Conservation (phyloP, 2,113 vertebrate species). For the Ctenodactylus gundi region DNA sequence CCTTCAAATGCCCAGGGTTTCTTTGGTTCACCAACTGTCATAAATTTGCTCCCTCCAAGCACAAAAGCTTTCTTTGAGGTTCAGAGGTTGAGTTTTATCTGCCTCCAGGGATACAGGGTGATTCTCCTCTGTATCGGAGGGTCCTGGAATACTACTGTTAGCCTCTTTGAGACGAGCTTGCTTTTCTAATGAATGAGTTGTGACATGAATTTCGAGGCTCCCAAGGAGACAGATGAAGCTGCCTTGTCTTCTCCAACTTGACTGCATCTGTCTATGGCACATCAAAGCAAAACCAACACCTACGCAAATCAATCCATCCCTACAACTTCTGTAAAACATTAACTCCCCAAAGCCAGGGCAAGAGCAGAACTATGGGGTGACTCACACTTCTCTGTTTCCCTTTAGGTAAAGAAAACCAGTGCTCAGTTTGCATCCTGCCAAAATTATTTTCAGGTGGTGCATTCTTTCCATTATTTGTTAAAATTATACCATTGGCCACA, state of each 20-base stretch:
- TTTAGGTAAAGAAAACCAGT: slow-evolving; percentile 71
- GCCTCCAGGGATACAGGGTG: slow-evolving; percentile 66
- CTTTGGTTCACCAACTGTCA: slow-evolving; percentile 56
- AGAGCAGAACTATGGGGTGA: neutral
- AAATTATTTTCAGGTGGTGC: slow-evolving; percentile 75
- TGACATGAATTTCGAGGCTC: slow-evolving; percentile 74
- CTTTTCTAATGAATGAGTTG: slow-evolving; percentile 84
- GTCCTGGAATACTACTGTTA: slow-evolving; percentile 59
- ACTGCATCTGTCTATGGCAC: slow-evolving; percentile 61
- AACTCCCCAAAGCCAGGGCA: slow-evolving; percentile 66
- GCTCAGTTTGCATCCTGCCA: slow-evolving; percentile 5
- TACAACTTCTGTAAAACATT: slow-evolving; percentile 80
- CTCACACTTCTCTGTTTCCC: slow-evolving; percentile 21
- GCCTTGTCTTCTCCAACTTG: slow-evolving; percentile 62
- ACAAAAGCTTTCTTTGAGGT: slow-evolving; percentile 75
- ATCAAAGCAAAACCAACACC: slow-evolving; percentile 78
- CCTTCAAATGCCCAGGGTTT: slow-evolving; percentile 63
- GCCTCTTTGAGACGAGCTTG: slow-evolving; percentile 70
- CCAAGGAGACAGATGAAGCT: slow-evolving; percentile 67
- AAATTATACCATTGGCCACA: slow-evolving; percentile 32
- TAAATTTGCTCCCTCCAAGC: slow-evolving; percentile 62
- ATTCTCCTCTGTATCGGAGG: slow-evolving; percentile 13
- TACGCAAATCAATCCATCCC: slow-evolving; percentile 78
- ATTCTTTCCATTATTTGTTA: slow-evolving; percentile 58
- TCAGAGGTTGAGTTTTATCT: slow-evolving; percentile 79